Evolutionary conservation across 2,888 invertebrate genomes (phyloP).

Genomic region (Pachliopta kotzebuea): DNA sequence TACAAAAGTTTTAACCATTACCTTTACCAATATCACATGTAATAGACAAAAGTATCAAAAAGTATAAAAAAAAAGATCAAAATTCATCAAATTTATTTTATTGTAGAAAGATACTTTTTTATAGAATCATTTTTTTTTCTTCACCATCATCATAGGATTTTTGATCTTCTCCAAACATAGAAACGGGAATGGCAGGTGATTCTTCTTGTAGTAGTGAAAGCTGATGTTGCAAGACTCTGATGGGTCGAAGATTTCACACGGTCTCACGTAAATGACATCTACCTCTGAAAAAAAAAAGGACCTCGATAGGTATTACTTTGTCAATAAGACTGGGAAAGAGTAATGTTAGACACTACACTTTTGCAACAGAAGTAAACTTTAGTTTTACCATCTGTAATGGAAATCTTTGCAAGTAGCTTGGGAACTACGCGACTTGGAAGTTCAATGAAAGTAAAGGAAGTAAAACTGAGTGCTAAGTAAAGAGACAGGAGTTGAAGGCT

Average conservation of each 20-base stretch:
- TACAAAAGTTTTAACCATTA: too few species aligned
- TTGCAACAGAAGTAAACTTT: too few species aligned
- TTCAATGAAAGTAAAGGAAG: too few species aligned
- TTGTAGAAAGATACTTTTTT: not conserved
- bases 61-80: not conserved
- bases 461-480: too few species aligned
- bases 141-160: slow-evolving; percentile 12
- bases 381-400: too few species aligned
- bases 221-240: not conserved
- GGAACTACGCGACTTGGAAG: too few species aligned
- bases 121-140: not conserved
- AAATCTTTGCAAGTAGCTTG: too few species aligned
- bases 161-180: slow-evolving; percentile 23
- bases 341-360: too few species aligned
- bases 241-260: slow-evolving; percentile 3
- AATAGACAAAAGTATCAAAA: too few species aligned
- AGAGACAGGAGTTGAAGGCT: too few species aligned
- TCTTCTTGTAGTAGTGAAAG: slow-evolving; percentile 9
- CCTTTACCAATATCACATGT: too few species aligned
- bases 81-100: not conserved
- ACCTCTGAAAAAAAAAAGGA: slow-evolving; percentile 5
- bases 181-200: slow-evolving; percentile 7
- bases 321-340: not conserved
- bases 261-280: slow-evolving; percentile 12
- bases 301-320: too few species aligned